phyloP scores from a whole-genome alignment of 2,113 vertebrate species.

The Hydrolagus affinis region DNA sequence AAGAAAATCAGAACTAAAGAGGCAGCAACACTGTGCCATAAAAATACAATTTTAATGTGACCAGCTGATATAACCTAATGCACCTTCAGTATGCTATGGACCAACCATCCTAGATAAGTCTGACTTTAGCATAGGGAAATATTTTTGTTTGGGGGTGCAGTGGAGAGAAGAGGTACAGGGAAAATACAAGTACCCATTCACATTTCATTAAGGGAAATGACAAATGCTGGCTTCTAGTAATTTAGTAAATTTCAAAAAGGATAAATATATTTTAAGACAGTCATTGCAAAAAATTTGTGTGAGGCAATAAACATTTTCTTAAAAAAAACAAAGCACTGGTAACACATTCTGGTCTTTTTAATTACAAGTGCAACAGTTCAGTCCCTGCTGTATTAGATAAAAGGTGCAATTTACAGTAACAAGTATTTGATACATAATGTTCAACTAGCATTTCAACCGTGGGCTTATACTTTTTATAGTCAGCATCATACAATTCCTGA shows the following conservation, averaged over 20 bases:
- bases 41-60: neutral
- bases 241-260: neutral
- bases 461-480: neutral
- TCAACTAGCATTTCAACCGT: neutral
- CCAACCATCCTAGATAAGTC: neutral
- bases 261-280: neutral
- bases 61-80: neutral
- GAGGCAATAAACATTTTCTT: neutral
- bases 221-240: neutral
- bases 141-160: too few species aligned
- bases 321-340: neutral
- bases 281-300: neutral
- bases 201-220: neutral
- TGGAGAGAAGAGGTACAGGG: neutral
- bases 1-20: neutral
- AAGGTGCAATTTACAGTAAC: conserved; percentile 3
- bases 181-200: neutral
- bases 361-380: conserved; percentile 22
- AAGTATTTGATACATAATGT: neutral
- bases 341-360: neutral
- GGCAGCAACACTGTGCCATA: neutral
- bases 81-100: neutral
- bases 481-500: neutral
- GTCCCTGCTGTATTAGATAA: neutral
- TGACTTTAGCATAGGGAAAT: neutral